Conservation (phyloP, 1,140 invertebrate genomes). For the Streblospio benedicti region DNA sequence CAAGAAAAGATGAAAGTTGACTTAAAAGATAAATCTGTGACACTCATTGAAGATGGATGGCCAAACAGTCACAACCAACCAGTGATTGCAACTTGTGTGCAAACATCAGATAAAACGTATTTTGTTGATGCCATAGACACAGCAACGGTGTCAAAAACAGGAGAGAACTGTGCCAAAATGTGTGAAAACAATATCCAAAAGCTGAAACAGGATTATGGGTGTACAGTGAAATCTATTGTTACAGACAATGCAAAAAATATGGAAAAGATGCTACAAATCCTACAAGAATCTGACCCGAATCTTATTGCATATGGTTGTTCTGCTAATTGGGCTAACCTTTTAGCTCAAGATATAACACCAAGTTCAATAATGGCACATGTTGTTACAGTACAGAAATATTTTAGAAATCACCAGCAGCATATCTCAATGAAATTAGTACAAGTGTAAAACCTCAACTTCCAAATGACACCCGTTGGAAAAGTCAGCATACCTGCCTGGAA, state of each 20-base stretch:
- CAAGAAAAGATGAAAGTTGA: too few relatives aligned
- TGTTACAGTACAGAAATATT: slow-evolving; percentile 1
- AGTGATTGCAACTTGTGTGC: neutral
- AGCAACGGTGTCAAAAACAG: neutral
- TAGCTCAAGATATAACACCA: neutral
- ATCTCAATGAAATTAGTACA: neutral
- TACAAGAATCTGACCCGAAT: neutral
- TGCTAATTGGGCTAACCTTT: neutral
- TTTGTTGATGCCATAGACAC: neutral
- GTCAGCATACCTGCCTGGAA: neutral
- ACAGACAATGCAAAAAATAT: slow-evolving; percentile 4
- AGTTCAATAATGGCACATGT: neutral
- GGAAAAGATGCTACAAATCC: neutral
- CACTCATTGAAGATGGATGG: neutral
- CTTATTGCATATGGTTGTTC: slow-evolving; percentile 4
- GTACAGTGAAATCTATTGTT: neutral
- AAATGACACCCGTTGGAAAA: slow-evolving; percentile 1
- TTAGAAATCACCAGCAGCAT: neutral
- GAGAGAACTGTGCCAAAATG: neutral
- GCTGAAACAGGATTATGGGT: too few relatives aligned
- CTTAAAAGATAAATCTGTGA: neutral
- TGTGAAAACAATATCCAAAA: neutral
- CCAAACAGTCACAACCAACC: neutral
- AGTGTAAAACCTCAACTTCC: slow-evolving; percentile 3
- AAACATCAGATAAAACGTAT: neutral